A percentile compares a stretch with the other conserved stretches of the same genome.
These are phyloP conservation scores for Scomber japonicus DNA, from an alignment of 2,113 vertebrate species.

Conservation along the genomic window DNA sequence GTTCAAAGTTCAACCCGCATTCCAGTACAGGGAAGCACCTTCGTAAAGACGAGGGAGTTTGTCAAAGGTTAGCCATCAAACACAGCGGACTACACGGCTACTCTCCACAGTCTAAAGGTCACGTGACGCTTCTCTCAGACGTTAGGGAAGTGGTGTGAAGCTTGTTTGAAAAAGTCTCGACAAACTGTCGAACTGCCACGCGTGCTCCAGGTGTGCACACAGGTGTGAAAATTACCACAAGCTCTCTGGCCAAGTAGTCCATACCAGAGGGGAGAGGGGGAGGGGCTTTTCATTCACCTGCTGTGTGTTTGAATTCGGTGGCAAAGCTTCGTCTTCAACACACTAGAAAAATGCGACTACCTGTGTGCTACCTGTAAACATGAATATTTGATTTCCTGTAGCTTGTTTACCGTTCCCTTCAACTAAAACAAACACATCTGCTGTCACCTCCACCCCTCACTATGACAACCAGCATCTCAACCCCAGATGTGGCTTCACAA, in stretches of 20 bases:
- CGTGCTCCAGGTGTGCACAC: conserved; percentile 12
- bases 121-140: neutral
- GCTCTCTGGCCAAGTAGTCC: too few species aligned
- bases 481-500: too few species aligned
- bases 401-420: neutral
- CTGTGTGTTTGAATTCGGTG: neutral
- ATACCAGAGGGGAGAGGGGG: too few species aligned
- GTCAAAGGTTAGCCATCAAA: conserved; percentile 42
- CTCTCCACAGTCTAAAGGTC: conserved; percentile 5
- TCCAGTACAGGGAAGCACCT: conserved; percentile 39
- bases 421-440: neutral
- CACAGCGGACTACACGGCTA: neutral
- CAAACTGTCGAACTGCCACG: neutral
- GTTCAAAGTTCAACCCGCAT: conserved; percentile 67
- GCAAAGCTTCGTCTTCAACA: neutral
- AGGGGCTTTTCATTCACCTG: neutral
- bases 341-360: neutral
- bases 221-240: neutral
- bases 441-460: neutral
- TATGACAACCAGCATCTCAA: neutral
- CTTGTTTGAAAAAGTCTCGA: neutral
- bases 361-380: too few species aligned
- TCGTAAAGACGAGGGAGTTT: conserved; percentile 26
- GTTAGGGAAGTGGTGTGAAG: neutral
- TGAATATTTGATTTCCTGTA: neutral